Conservation (phyloP, 2,113 vertebrate genomes). For the Xyliphius kryptos region DNA sequence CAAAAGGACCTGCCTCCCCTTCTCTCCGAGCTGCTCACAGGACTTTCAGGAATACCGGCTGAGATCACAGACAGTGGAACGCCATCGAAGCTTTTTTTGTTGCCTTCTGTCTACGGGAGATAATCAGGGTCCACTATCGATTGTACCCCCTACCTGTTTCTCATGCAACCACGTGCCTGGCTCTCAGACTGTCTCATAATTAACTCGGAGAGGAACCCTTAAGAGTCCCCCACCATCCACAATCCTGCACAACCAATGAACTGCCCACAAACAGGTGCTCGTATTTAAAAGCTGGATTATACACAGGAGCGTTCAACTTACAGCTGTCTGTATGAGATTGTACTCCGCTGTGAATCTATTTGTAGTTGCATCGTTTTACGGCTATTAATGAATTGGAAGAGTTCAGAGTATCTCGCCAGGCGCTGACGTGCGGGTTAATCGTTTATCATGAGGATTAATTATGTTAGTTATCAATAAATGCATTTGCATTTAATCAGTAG, state of each 20-base stretch:
- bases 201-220: constrained; percentile 5
- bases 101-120: constrained; percentile 21
- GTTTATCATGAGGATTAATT: constrained; percentile 15
- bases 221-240: neutral
- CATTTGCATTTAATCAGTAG: constrained; percentile 29
- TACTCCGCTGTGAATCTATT: constrained; percentile 11
- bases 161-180: constrained; percentile 30
- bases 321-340: too few species aligned
- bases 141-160: constrained; percentile 24
- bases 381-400: constrained; percentile 4
- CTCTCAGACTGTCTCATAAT: constrained; percentile 27
- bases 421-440: constrained; percentile 27
- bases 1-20: neutral
- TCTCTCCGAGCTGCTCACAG: too few species aligned
- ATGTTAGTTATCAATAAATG: constrained; percentile 34
- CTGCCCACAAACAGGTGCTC: constrained; percentile 3
- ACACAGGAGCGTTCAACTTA: too few species aligned
- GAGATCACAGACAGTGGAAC: neutral
- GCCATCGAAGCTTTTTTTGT: neutral
- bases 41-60: constrained; percentile 13
- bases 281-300: too few species aligned
- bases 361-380: constrained; percentile 12
- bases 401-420: constrained; percentile 8
- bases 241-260: constrained; percentile 29
- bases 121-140: constrained; percentile 16